Conservation (phyloP, 2,888 invertebrate species). For the Amblyjoppa proteus region DNA sequence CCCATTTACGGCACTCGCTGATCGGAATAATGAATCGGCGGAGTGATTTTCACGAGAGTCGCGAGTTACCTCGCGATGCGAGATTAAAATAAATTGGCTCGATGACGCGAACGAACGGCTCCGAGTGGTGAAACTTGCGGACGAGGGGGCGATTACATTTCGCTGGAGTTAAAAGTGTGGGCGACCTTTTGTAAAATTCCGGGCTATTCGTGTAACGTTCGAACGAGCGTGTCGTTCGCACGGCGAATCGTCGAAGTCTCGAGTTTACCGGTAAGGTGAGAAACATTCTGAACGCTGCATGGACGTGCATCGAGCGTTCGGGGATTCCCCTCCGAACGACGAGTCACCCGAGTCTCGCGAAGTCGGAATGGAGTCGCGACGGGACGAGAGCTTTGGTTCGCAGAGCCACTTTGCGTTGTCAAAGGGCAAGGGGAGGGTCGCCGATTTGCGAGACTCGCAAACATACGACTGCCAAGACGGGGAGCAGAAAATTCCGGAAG, state of each 20-base stretch:
- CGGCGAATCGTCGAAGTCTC: not conserved
- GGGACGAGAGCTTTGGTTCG: not conserved
- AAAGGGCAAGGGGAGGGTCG: not conserved
- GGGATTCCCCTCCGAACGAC: not conserved
- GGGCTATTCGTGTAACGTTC: not conserved
- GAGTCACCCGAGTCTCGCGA: not conserved
- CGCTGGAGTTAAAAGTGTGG: not conserved
- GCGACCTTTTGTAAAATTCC: not conserved
- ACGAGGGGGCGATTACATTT: not conserved
- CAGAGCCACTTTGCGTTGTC: not conserved
- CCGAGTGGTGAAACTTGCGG: not conserved
- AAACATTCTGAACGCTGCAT: not conserved
- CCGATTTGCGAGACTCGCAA: not conserved
- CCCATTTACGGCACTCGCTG: not conserved
- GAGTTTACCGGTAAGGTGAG: not conserved
- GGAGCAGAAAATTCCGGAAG: constrained; percentile 30
- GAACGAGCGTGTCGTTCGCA: not conserved
- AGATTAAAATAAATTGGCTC: not conserved
- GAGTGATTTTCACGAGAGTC: not conserved
- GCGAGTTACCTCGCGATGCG: not conserved
- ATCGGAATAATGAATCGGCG: not conserved
- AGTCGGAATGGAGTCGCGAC: not conserved
- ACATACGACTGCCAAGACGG: not conserved
- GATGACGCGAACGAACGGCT: not conserved
- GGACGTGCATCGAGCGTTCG: not conserved